Evolutionary conservation across 2,888 invertebrate species (phyloP), one percentile per base, ranked within the genome.

Genomic region (Sesia bembeciformis): DNA sequence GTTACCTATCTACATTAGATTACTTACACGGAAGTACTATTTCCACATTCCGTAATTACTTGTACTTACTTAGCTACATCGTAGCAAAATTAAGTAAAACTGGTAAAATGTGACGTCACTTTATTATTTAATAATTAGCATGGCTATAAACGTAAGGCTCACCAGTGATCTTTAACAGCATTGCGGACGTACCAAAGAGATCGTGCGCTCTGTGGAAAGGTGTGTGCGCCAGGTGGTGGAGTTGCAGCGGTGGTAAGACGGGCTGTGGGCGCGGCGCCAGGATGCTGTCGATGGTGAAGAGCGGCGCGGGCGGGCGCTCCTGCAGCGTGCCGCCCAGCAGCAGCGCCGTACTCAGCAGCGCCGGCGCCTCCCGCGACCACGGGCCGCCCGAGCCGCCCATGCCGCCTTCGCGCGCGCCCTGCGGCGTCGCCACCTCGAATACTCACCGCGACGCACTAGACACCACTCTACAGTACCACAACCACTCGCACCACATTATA

Each of bases 211-310:
- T 92, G 54, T 93, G 92, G 68, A 93, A 94, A 38, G 68, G 94
- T 86, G 70, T 91, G 90, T 71, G 93, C 86, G 85, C 78, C 61
- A 94, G 86, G 67, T 94, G 94, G 63, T 87, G 88, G 49, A 87
- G 74, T 66, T 84, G 86, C 60, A 92, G 88, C 59, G 91, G 92
- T 49, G 91, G 91, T 57, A 91, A 84, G 54, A 90, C 89, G 51
- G 91, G 91, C 61, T 90, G 90, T 52, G 93, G 93, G 56, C 93
- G 88, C 54, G 95, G 94, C 52, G 95, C 95, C 77, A 96, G 87
- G 68, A 96, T 95, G 84, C 95, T 96, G 83, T 96, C 96, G 72
- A 96, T 96, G 67, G 96, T 96, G 80, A 96, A 96, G 59, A 95
- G 90, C 86, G 70, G 92, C 86, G 84, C 79, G 64, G 81, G 76